These are phyloP conservation scores for Meleagris gallopavo DNA, from an alignment of 2,113 vertebrate species.

Conservation along the genomic window DNA sequence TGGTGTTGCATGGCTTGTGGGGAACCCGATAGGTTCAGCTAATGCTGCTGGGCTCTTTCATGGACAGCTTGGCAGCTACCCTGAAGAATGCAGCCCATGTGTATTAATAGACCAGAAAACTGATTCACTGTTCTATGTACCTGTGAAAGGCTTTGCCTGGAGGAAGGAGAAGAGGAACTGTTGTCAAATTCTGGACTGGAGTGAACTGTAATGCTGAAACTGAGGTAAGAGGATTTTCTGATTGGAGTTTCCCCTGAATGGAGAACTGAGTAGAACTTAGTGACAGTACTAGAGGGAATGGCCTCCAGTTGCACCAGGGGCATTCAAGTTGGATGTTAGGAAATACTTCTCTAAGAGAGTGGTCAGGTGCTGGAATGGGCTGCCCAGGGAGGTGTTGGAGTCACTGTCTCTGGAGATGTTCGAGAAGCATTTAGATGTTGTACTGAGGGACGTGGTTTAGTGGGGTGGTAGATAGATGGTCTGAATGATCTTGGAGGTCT, in stretches of 20 bases:
- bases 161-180: background rate
- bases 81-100: background rate
- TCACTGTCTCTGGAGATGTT: too few species aligned
- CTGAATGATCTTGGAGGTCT: too few species aligned
- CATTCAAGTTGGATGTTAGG: too few species aligned
- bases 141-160: background rate
- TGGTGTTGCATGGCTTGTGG: background rate
- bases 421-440: too few species aligned
- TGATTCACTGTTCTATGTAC: background rate
- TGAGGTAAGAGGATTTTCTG: background rate
- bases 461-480: too few species aligned
- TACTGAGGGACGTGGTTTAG: too few species aligned
- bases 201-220: rapidly evolving
- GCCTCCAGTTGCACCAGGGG: too few species aligned
- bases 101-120: constrained; percentile 22
- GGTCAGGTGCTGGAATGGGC: too few species aligned
- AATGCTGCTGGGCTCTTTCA: background rate
- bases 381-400: too few species aligned
- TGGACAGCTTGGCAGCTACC: background rate
- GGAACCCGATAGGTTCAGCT: constrained; percentile 22
- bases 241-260: rapidly evolving
- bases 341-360: too few species aligned
- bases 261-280: background rate
- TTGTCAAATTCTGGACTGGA: background rate
- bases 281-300: too few species aligned